Base-by-base conservation (phyloP, 2,888 invertebrate genomes). In the Coelopa pilipes region DNA sequence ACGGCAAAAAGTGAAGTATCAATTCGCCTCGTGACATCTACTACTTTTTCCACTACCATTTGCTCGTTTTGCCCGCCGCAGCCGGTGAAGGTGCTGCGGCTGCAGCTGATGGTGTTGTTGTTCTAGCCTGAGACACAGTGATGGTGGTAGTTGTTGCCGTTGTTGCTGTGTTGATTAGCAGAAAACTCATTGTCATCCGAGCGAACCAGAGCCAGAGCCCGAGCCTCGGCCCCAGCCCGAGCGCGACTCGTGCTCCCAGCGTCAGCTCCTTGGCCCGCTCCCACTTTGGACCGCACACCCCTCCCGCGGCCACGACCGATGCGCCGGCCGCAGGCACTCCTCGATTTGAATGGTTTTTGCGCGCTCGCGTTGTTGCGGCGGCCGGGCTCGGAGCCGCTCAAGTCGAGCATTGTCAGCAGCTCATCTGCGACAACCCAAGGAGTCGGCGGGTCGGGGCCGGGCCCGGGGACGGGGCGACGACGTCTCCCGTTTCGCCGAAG, bases 221-320 rank as follows among this genome's bases (percentile, higher is more conserved):
- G 7, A 34, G 7, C 34, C 34, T 34, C 34, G 7, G 34, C 34
- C 34, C 34, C 34, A 34, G 34, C 34, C 34, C 17, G 17, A 67
- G 19, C 17, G 11, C 57, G 46, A 55, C 69, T 69, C 69, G 57
- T 69, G 69, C 69, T 69, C 57, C 45, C 57, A 49, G 4, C 45
- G 24, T 34, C 19, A 66, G 50, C 50, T 46, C 50, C 47, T 66
- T 50, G 19, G n/a, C 17, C 21, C 34, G 50, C 50, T 66, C 19
- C 66, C 4, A 0, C 4, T 49, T 17, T 17, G 17, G 17, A 17
- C 21, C 21, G 24, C 34, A 34, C 34, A 4, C 34, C 34, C 2
- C 34, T 7, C 34, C 34, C 34, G 2, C 34, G 7, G 34, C 34
- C 34, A 34, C 34, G 34, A 34, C 34, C 34, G 34, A 34, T 34